Evolutionary conservation across 2,888 invertebrate species (phyloP), one percentile per base, ranked within the genome.

Genomic region (Suillia variegata): DNA sequence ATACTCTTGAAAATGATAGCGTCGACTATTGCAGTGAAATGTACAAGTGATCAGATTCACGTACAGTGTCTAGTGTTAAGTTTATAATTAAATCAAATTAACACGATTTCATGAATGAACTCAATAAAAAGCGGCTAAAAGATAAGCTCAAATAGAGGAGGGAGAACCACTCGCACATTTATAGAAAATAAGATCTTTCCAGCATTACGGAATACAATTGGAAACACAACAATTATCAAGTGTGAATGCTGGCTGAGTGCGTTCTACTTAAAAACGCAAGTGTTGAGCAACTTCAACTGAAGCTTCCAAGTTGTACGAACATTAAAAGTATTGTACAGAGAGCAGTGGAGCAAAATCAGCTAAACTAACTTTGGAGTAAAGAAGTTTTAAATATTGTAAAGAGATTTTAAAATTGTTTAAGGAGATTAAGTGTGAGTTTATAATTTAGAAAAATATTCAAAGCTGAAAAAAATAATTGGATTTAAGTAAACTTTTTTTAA

Each of bases 81-180:
- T 38, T 38, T 4, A 38, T 4, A n/a, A 38, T n/a, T 5, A n/a
- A 38, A 38, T n/a, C 15, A 13, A 38, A 38, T 38, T 38, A 38
- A 38, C 38, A 38, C 38, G 38, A 38, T 38, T 38, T 38, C 6
- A 38, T 38, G 38, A 38, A 38, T 38, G 38, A n/a, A n/a, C 38
- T 13, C 38, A 38, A 38, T 38, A n/a, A 38, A 38, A 38, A 8
- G 6, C 6, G 12, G 31, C 12, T 31, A n/a, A n/a, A n/a, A 31
- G 31, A 38, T 38, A 13, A 38, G 38, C 38, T n/a, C 38, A 13
- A 38, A 13, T 38, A 38, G 38, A 31, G 31, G 12, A 12, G 12
- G 31, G 31, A 31, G 31, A 8, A 31, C 12, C 12, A 8, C 31
- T 8, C 31, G 12, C 31, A 12, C 31, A 12, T 6, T 31, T n/a